phyloP scores from a whole-genome alignment of 2,888 invertebrate genomes.

The Orthosia cruda region DNA sequence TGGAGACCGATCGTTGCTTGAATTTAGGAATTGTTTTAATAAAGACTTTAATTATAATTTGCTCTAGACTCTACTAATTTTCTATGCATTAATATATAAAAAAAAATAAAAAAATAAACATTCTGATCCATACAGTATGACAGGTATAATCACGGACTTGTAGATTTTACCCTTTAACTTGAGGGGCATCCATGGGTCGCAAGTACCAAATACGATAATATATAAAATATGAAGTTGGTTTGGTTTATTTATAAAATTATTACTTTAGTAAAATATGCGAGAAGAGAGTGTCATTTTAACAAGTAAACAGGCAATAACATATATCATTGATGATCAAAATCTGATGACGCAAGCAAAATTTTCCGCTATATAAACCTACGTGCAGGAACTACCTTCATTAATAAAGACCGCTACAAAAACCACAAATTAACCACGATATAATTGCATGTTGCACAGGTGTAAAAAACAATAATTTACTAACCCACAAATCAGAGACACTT shows the following conservation, averaged over 20 bases:
- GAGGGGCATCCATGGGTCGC: too few species aligned
- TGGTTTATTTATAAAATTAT: neutral
- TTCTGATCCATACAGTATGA: too few species aligned
- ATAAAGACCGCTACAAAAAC: constrained; percentile 12
- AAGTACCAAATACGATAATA: too few species aligned
- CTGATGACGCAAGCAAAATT: neutral
- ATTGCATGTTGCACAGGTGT: constrained; percentile 46
- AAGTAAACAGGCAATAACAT: neutral
- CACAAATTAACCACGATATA: constrained; percentile 37
- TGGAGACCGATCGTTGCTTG: neutral
- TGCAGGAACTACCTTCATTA: constrained; percentile 8
- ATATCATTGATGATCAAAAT: neutral
- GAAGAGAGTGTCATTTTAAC: neutral
- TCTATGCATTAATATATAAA: too few species aligned
- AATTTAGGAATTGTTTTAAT: neutral
- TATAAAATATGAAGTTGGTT: neutral
- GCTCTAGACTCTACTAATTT: too few species aligned
- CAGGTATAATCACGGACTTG: too few species aligned
- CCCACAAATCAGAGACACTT: constrained; percentile 52
- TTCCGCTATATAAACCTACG: neutral
- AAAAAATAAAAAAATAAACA: too few species aligned
- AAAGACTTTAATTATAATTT: too few species aligned
- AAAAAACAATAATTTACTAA: constrained; percentile 60
- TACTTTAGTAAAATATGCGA: neutral
- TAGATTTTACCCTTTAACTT: too few species aligned